Base-by-base conservation (phyloP, 2,113 vertebrate species). In the Perca flavescens region DNA sequence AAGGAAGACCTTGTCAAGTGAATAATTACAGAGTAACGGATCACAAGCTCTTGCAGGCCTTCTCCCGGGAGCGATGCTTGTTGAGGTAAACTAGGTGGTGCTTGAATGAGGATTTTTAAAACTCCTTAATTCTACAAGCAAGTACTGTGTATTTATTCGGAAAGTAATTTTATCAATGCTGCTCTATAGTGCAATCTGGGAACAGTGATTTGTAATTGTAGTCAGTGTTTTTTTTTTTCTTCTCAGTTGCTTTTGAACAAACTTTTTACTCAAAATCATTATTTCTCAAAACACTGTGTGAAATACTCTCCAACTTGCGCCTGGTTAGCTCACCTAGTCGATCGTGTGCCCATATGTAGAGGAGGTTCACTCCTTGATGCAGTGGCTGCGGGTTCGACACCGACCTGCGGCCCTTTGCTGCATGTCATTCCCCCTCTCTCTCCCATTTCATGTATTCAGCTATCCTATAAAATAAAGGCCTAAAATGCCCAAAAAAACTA, bases 1-100 rank as follows among this genome's bases (percentile, higher is more conserved):
- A 79, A 79, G 71, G 34, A 68, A 82, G 89, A 86, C 84, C 84
- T 93, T 87, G 91, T 94, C 87, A 80, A 85, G 89, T 86, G 91
- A 89, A 91, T 90, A 91, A 92, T 92, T 89, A 65, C 66, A 78
- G 77, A 66, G 86, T 81, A 84, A 53, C 64, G 50, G 86, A 85
- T 91, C 82, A 82, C 70, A 40, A 21, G 79, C 63, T 86, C 62
- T 79, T 80, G 82, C 46, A 67, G 87, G 53, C 63, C 84, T 71
- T n/a, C 80, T 85, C 74, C 57, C 17, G 75, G 81, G 85, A 84
- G 70, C n/a, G 14, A 50, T 62, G 83, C 81, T 63, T 21, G 79
- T 60, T 6, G 50, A 81, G 64, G 88, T 89, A 86, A 77, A 85
- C 72, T 83, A 74, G 77, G 77, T 70, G 16, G 22, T 40, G 56